Evolutionary conservation across 2,888 invertebrate genomes (phyloP), one percentile per base, ranked within the genome.

Genomic region (Oegoconia quadripuncta): DNA sequence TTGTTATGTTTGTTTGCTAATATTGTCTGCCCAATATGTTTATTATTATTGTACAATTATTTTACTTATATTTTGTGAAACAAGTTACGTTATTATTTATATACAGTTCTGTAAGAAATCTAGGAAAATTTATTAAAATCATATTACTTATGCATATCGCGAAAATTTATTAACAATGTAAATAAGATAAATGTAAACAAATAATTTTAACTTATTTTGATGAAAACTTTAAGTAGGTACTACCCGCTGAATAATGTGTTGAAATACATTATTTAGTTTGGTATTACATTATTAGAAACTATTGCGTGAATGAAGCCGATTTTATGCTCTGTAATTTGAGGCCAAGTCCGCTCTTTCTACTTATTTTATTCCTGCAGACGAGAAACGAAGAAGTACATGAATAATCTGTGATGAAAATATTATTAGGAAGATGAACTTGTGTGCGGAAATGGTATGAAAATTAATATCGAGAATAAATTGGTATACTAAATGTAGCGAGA

Each of bases 1-100:
- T 82, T 84, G 83, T 83, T 87, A 84, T 77, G 82, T 84, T 86
- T 86, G 80, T 69, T 70, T 56, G n/a, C n/a, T n/a, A 66, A 72
- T 48, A 65, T 74, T 66, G 56, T 73, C 71, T 67, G 64, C 65
- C 66, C 59, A 52, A 73, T 64, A 73, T 75, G 74, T 69, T n/a
- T 73, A 66, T 65, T 65, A 69, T 69, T 74, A 73, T 66, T 73
- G 72, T 75, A 75, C 64, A 68, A 72, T 78, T 68, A 74, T 69
- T 69, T 72, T 30, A 23, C 12, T 23, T 18, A 64, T 66, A 61
- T 63, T 65, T 69, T 61, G 67, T 65, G 66, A 66, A 69, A 69
- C 65, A 63, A 74, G 68, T 76, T 72, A 72, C 63, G 72, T 79
- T 79, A 74, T 78, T 81, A 79, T 81, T 77, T 80, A 75, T 75